phyloP scores from a whole-genome alignment of 2,113 vertebrate genomes.

The Microcebus murinus region DNA sequence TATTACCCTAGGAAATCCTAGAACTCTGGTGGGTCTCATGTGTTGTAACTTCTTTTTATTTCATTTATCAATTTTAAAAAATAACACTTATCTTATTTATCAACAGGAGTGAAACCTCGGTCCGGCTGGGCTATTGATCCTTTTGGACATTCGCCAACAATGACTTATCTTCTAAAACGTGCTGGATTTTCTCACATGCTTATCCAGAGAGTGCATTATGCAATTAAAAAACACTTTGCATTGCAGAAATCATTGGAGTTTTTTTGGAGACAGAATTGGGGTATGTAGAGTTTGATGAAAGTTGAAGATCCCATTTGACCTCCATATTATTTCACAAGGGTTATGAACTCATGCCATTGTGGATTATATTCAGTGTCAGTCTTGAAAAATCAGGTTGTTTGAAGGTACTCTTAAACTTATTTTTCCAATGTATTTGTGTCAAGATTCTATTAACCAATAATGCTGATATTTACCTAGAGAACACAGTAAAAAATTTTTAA shows the following conservation, averaged over 20 bases:
- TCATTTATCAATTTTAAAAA: background rate
- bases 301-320: background rate
- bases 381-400: background rate
- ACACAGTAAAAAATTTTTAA: background rate
- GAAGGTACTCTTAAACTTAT: background rate
- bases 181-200: constrained; percentile 93
- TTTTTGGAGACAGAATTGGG: constrained; percentile 97
- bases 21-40: background rate
- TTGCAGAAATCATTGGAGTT: constrained; percentile 91
- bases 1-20: background rate
- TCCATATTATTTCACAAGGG: background rate
- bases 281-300: constrained; percentile 82
- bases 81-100: constrained; percentile 37
- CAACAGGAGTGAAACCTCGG: constrained; percentile 91
- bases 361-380: background rate
- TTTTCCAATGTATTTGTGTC: background rate
- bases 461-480: background rate
- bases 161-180: constrained; percentile 94
- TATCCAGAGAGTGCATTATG: constrained; percentile 95
- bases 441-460: background rate
- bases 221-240: constrained; percentile 94
- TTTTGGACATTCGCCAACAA: constrained; percentile 95
- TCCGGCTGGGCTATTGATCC: constrained; percentile 94
- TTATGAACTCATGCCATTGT: background rate
- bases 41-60: constrained; percentile 12